Evolutionary conservation across 2,888 invertebrate species (phyloP), one percentile per base, ranked within the genome.

Genomic region (Megamerina dolium): DNA sequence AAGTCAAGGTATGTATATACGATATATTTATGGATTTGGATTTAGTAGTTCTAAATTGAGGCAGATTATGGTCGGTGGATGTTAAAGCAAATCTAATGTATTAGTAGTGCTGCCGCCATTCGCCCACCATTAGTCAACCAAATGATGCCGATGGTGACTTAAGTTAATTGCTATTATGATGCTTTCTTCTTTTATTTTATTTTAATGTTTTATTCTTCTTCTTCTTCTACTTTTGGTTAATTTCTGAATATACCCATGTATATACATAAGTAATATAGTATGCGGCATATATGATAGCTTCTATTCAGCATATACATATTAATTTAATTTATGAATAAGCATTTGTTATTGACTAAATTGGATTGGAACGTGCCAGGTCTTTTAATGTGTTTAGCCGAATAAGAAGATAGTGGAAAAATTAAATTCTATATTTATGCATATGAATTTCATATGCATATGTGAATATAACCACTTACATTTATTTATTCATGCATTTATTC

Each of bases 241-340:
- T 43, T 44, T 45, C 40, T 37, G 37, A 41, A n/a, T n/a, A n/a
- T n/a, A n/a, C n/a, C n/a, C n/a, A n/a, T n/a, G n/a, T n/a, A n/a
- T n/a, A n/a, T n/a, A n/a, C n/a, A n/a, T n/a, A n/a, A n/a, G n/a
- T n/a, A n/a, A n/a, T n/a, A n/a, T n/a, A 37, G 30, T 27, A 9
- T 46, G 41, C 50, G 45, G 50, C 48, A 39, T 48, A 52, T 52
- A 48, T 43, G 46, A 53, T 54, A 34, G 38, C 37, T 36, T 23
- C 26, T 43, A 38, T 38, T n/a, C n/a, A n/a, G n/a, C n/a, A n/a
- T n/a, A n/a, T n/a, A n/a, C 43, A 43, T 43, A 64, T 64, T 64
- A 61, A 65, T 63, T 65, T 63, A 61, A 65, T 64, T 64, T 65
- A 65, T 65, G 63, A 52, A 60, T 57, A 61, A 47, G 61, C 54